These are phyloP conservation scores for Oryzias sinensis DNA, from an alignment of 2,797 vertebrate genomes.

Conservation along the genomic window DNA sequence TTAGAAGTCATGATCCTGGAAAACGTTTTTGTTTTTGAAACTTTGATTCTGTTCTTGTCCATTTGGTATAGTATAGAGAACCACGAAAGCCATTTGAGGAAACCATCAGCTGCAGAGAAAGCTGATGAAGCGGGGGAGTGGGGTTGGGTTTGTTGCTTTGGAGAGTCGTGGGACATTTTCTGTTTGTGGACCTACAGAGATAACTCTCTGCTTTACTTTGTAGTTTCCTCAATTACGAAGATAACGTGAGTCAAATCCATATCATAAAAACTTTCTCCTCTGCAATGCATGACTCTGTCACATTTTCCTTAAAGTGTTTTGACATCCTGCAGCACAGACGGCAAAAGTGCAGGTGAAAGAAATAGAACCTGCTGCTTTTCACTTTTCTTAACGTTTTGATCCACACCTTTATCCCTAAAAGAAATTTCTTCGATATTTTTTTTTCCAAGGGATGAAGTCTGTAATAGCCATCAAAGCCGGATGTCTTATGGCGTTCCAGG, in stretches of 20 bases:
- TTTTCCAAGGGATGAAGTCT: conserved; percentile 20
- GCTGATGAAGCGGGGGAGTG: neutral
- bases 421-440: conserved; percentile 24
- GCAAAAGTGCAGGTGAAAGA: neutral
- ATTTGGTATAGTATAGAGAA: conserved; percentile 15
- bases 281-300: too few relatives aligned
- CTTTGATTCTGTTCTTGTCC: too few relatives aligned
- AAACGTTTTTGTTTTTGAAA: too few relatives aligned
- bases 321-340: conserved; percentile 20
- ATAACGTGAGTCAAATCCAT: conserved; percentile 49
- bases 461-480: conserved; percentile 28
- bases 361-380: neutral
- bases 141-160: conserved; percentile 21
- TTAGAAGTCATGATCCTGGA: too few relatives aligned
- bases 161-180: conserved; percentile 43
- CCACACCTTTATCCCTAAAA: conserved; percentile 9
- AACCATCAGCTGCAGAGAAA: conserved; percentile 21
- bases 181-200: conserved; percentile 51
- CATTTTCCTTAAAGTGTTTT: conserved; percentile 11
- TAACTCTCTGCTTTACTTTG: conserved; percentile 66
- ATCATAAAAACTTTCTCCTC: conserved; percentile 8
- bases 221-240: conserved; percentile 73
- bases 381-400: conserved; percentile 4
- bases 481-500: conserved; percentile 28
- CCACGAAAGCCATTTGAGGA: neutral